Conservation (phyloP, 2,797 vertebrate species). For the Fistularia tabacaria region DNA sequence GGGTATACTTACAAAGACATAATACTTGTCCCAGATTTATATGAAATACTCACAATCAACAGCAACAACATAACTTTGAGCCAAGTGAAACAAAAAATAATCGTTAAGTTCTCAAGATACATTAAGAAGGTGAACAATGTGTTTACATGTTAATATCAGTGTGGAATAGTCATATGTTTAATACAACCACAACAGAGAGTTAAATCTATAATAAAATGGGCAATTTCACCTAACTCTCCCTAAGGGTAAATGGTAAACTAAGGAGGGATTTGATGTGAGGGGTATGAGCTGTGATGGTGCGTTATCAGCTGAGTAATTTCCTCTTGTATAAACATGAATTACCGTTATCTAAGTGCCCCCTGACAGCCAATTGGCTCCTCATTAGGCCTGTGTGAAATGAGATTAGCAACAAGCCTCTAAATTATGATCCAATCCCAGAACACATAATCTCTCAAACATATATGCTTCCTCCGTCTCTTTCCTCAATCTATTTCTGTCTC, state of each 20-base stretch:
- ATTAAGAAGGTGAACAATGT: conserved; percentile 15
- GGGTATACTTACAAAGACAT: no score
- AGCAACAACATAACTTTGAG: no score
- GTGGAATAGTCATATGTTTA: conserved; percentile 61
- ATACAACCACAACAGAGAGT: conserved; percentile 60
- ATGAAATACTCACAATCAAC: no score
- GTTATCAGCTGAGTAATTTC: conserved; percentile 73
- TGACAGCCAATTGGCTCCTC: conserved; percentile 71
- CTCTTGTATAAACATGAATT: conserved; percentile 74
- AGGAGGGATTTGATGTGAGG: conserved; percentile 64
- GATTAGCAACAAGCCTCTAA: conserved; percentile 72
- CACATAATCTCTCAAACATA: conserved; percentile 60
- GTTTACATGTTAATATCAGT: conserved; percentile 43
- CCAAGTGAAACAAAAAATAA: no score
- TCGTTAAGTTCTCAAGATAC: no score
- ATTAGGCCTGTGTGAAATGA: conserved; percentile 74
- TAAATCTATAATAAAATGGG: conserved; percentile 71
- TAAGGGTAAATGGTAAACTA: conserved; percentile 61
- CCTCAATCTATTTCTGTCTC: conserved; percentile 29
- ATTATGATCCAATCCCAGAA: conserved; percentile 73
- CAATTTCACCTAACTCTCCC: conserved; percentile 69
- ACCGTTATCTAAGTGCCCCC: conserved; percentile 69
- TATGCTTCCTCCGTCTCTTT: conserved; percentile 14
- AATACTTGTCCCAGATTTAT: no score
- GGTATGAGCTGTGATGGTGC: conserved; percentile 59